Base-by-base conservation (phyloP, 2,888 invertebrate species). In the Sesia apiformis region DNA sequence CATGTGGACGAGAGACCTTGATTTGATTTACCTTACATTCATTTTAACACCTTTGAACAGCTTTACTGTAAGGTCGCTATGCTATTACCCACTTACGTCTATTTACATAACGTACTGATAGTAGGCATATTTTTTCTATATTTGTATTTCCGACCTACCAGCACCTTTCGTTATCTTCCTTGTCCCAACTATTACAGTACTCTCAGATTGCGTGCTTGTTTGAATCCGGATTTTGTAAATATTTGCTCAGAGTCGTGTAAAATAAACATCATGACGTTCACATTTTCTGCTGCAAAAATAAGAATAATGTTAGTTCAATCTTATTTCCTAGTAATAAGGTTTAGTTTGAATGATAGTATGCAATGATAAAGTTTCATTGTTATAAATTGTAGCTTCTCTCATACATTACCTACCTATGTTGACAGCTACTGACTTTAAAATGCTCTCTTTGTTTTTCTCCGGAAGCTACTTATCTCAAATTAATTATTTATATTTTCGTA, bases 381-480 rank as follows among this genome's bases (percentile, higher is more conserved):
- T 50, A 38, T 50, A 50, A 38, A 38, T 38, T 38, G 23, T 46
- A 46, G 23, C 23, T 46, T 46, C 23, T 46, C 23, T 46, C 23
- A 62, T 63, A 57, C 65, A 66, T 61, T 60, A 66, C 50, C 8
- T 46, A 23, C 63, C 58, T 53, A 55, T 60, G 72, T 63, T 73
- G 76, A 78, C 76, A 78, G 83, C 85, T 85, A 72, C 84, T 71
- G 82, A 82, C 81, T 79, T 73, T 60, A 64, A 64, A 39, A 66
- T 63, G 67, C 69, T 64, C 59, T 72, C 73, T 79, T 80, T 81
- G 72, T 77, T 79, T 80, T 78, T 78, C 70, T 70, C 70, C 60
- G 70, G 73, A 62, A 74, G 69, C 74, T 70, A 74, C 76, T 81
- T 78, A 81, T 81, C 76, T 76, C 52, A 46, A 8, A 8, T 46